Evolutionary conservation across 2,888 invertebrate species (phyloP).

Genomic region (Tanytarsus gracilentus): DNA sequence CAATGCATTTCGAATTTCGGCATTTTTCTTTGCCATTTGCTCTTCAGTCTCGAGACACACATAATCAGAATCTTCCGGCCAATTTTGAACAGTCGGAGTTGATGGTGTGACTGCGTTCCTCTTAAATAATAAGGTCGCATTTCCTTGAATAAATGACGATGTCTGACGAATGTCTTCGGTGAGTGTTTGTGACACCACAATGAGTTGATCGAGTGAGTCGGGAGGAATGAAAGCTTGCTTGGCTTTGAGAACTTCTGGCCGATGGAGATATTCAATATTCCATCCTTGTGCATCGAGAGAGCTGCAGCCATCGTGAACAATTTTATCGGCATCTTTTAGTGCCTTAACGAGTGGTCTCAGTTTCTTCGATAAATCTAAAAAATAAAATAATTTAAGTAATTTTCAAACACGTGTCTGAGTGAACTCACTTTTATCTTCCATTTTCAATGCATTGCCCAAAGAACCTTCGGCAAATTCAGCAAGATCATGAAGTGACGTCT

Average conservation of each 20-base stretch:
- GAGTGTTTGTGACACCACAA: constrained; percentile 76
- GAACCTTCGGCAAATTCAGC: constrained; percentile 84
- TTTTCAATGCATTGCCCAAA: constrained; percentile 73
- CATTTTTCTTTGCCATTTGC: constrained; percentile 59
- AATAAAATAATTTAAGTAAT: not conserved
- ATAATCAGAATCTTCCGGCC: constrained; percentile 84
- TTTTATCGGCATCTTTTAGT: constrained; percentile 66
- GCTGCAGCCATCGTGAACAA: constrained; percentile 68
- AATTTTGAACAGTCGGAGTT: constrained; percentile 43
- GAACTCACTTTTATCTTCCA: constrained; percentile 63
- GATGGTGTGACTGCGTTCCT: constrained; percentile 42
- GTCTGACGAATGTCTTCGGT: constrained; percentile 84
- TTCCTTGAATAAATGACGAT: constrained; percentile 83
- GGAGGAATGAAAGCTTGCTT: constrained; percentile 45
- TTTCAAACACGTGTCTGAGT: not conserved
- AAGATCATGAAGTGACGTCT: constrained; percentile 75
- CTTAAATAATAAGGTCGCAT: constrained; percentile 70
- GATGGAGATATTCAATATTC: constrained; percentile 58
- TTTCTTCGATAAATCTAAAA: constrained; percentile 55
- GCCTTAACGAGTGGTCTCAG: constrained; percentile 71
- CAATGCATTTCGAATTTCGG: constrained; percentile 61
- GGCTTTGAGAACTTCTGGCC: constrained; percentile 45
- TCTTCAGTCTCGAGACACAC: constrained; percentile 74
- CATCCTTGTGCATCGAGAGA: constrained; percentile 68
- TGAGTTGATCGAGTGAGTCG: constrained; percentile 80